These are phyloP conservation scores for Pachypsylla venusta DNA, from an alignment of 1,140 invertebrate genomes.

Conservation along the genomic window DNA sequence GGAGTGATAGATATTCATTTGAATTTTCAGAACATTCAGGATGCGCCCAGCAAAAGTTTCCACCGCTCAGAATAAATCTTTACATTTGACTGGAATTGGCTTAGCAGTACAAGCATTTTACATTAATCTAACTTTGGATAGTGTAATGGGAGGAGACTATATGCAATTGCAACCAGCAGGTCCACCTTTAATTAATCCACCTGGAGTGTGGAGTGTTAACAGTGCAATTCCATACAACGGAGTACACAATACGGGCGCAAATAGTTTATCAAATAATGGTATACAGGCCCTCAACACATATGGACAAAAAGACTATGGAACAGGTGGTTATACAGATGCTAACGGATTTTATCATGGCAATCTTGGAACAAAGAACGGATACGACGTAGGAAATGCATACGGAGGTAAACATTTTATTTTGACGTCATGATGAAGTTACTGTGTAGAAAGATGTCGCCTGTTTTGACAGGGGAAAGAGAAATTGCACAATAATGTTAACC, in stretches of 20 bases:
- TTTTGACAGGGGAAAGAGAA: too few species aligned
- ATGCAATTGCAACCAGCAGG: conserved; percentile 17
- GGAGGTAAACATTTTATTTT: conserved; percentile 17
- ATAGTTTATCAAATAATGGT: conserved; percentile 16
- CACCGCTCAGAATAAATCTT: conserved; percentile 18
- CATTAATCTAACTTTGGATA: conserved; percentile 21
- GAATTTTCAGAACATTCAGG: neutral
- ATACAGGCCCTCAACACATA: conserved; percentile 10
- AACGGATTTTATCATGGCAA: conserved; percentile 21
- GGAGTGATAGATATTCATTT: neutral
- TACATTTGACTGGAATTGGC: conserved; percentile 21
- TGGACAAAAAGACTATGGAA: conserved; percentile 1
- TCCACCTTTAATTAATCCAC: conserved; percentile 18
- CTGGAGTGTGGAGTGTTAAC: conserved; percentile 18
- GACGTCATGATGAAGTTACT: too few species aligned
- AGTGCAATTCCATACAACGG: neutral
- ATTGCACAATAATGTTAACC: too few species aligned
- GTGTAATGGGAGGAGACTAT: conserved; percentile 19
- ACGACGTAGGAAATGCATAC: conserved; percentile 22
- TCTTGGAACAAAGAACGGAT: conserved; percentile 20
- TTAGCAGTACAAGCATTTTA: conserved; percentile 22
- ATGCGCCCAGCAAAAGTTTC: neutral
- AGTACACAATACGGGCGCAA: conserved; percentile 12
- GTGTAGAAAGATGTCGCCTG: too few species aligned
- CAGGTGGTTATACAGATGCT: conserved; percentile 19